These are phyloP conservation scores for Bufo gargarizans DNA, from an alignment of 2,113 vertebrate species.

Conservation along the genomic window DNA sequence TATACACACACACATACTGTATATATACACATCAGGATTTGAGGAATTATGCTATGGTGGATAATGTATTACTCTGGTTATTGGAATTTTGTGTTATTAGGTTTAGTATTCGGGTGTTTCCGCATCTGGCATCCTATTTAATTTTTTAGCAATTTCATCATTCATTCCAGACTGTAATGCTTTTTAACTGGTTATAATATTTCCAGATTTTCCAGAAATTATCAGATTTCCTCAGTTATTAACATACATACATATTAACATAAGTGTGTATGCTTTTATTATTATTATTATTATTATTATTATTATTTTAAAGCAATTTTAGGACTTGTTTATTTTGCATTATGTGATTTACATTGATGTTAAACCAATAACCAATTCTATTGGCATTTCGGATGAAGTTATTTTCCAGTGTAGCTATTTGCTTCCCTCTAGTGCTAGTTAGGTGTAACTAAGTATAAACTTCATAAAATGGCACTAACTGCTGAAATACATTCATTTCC, in stretches of 20 bases:
- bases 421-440: slow-evolving; percentile 34
- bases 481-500: too few species aligned
- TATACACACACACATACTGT: too few species aligned
- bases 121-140: slow-evolving; percentile 6
- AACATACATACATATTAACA: too few species aligned
- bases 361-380: background rate
- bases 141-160: slow-evolving; percentile 30
- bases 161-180: slow-evolving; percentile 15
- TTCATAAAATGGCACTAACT: too few species aligned
- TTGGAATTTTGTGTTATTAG: slow-evolving; percentile 27
- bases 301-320: background rate
- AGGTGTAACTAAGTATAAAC: too few species aligned
- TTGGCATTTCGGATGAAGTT: background rate
- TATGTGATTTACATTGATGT: background rate
- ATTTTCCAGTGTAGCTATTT: background rate
- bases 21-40: too few species aligned
- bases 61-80: slow-evolving; percentile 12
- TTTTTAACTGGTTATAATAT: slow-evolving; percentile 8
- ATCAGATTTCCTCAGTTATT: slow-evolving; percentile 7
- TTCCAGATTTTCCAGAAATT: slow-evolving; percentile 28
- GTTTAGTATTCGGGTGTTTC: slow-evolving; percentile 31
- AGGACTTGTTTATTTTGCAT: background rate
- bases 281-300: too few species aligned
- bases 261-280: too few species aligned
- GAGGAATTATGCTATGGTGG: background rate